Base-by-base conservation (phyloP, 2,888 invertebrate species). In the Eudemis profundana region DNA sequence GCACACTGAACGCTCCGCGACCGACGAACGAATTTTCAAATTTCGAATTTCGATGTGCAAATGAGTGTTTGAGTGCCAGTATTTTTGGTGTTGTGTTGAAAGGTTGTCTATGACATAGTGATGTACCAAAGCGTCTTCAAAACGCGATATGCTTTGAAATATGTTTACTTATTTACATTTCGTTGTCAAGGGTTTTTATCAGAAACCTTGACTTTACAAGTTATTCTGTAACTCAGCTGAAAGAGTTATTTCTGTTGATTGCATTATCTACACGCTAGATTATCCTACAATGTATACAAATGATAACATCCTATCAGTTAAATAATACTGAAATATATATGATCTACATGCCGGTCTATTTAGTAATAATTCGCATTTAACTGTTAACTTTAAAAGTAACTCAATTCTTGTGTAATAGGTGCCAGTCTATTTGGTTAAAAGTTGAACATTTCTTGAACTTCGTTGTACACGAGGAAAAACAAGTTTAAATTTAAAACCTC, bases 51-150 rank as follows among this genome's bases (percentile, higher is more conserved):
- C 78, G 80, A 79, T 72, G 77, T 76, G 77, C 74, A 73, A 79
- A 78, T 79, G 76, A 73, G 73, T 81, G 76, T 78, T 74, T 76
- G 78, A 78, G 85, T 88, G 85, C 74, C 77, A 75, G 82, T 83
- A 82, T 78, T 76, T 70, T 71, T 74, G 73, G 71, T 70, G 70
- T 70, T 72, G 62, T 67, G 50, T 68, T 66, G 73, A 69, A 77
- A 81, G 77, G 76, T 83, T 76, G 67, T 72, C 68, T 70, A 69
- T 69, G 68, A 15, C 44, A 29, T 14, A 44, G 56, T 56, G 36
- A n/a, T 40, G 5, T 42, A 10, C 5, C 10, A 7, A 33, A 5
- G 8, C 10, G 5, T 8, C 33, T 15, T 17, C n/a, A 19, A 17
- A 50, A 17, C 0, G 4, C 44, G 44, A 17, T n/a, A 19, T 36